phyloP scores from a whole-genome alignment of 2,888 invertebrate genomes.

The Melieria omissa region DNA sequence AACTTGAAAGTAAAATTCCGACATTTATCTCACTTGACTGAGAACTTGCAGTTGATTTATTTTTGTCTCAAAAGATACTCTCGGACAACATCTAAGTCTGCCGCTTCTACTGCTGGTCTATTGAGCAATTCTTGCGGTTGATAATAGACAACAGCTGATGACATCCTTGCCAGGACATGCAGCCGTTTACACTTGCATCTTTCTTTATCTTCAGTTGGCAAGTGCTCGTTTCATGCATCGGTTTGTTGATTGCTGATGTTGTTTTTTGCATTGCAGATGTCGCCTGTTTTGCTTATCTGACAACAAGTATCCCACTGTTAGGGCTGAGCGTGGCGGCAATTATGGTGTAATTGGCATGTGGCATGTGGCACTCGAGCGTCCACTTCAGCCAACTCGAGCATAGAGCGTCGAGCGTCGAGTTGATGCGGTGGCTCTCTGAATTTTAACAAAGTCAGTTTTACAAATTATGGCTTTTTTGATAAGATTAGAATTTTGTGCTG shows the following conservation, averaged over 20 bases:
- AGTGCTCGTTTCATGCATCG: constrained; percentile 4
- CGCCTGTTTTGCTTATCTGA: not conserved
- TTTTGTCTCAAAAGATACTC: no score
- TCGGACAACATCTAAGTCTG: no score
- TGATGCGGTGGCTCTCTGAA: not conserved
- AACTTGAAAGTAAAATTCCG: no score
- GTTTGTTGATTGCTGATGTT: not conserved
- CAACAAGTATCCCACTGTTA: constrained; percentile 26
- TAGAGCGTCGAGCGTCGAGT: no score
- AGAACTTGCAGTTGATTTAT: no score
- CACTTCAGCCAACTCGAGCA: no score
- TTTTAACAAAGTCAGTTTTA: constrained; percentile 27
- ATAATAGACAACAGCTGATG: not conserved
- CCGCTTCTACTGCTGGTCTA: not conserved
- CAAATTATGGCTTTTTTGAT: constrained; percentile 37
- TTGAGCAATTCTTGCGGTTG: constrained; percentile 35
- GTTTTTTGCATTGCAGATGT: not conserved
- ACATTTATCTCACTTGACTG: no score
- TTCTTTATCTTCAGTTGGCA: constrained; percentile 19
- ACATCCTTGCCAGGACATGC: not conserved
- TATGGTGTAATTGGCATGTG: constrained; percentile 43
- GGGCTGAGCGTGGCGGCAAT: constrained; percentile 4
- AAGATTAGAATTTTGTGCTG: constrained; percentile 22
- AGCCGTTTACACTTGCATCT: constrained; percentile 16
- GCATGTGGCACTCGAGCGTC: constrained; percentile 19